These are phyloP conservation scores for Podabrus alpinus DNA, from an alignment of 2,888 invertebrate genomes.

Conservation along the genomic window DNA sequence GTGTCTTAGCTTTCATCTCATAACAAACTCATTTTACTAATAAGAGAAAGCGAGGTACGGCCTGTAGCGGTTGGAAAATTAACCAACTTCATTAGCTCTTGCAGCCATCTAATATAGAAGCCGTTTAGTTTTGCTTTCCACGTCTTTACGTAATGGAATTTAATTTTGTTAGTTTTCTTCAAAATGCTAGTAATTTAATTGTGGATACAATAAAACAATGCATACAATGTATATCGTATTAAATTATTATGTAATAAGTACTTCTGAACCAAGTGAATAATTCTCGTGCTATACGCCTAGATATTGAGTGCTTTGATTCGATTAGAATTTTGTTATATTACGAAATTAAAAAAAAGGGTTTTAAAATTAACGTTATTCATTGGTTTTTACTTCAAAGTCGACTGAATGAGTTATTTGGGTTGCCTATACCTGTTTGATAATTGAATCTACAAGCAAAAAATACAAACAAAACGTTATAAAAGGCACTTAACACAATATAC, in stretches of 20 bases:
- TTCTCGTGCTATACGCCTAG: not conserved
- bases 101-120: slow-evolving; percentile 16
- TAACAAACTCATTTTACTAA: slow-evolving; percentile 24
- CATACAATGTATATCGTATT: not conserved
- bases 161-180: not conserved
- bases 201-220: not conserved
- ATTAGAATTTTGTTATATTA: too few species aligned
- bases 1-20: slow-evolving; percentile 25
- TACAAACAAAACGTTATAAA: too few species aligned
- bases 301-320: not conserved
- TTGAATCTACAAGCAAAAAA: too few species aligned
- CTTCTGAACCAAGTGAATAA: not conserved
- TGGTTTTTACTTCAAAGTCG: too few species aligned
- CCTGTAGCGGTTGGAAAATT: slow-evolving; percentile 23
- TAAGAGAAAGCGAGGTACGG: slow-evolving; percentile 21
- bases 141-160: slow-evolving; percentile 4
- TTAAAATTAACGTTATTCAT: too few species aligned
- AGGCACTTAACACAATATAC: too few species aligned
- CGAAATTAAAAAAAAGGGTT: too few species aligned
- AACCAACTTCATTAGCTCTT: slow-evolving; percentile 25
- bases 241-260: not conserved
- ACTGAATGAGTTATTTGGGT: not conserved
- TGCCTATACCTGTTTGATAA: not conserved
- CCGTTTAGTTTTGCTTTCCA: slow-evolving; percentile 14
- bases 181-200: not conserved